phyloP scores from a whole-genome alignment of 1,140 invertebrate species.

The Drosophila repletoides region DNA sequence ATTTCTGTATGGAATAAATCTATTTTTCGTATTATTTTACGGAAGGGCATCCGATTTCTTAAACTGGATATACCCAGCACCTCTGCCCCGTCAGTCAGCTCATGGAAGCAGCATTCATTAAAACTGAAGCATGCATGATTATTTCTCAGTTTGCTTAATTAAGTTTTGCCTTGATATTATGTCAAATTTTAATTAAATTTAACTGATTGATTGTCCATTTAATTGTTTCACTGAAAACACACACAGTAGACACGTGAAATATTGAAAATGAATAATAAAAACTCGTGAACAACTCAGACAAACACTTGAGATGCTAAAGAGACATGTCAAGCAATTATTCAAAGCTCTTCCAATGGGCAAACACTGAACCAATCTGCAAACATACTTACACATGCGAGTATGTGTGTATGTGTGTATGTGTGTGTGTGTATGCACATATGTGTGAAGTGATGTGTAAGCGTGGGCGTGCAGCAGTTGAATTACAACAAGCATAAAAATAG shows the following conservation, averaged over 20 bases:
- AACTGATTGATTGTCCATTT: constrained; percentile 27
- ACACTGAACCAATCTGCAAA: constrained; percentile 14
- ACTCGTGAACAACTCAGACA: constrained; percentile 50
- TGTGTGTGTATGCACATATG: too few species aligned
- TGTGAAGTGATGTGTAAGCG: constrained; percentile 28
- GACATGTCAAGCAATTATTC: constrained; percentile 34
- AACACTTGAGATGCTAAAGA: constrained; percentile 25
- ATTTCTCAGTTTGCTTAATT: too few species aligned
- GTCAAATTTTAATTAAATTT: constrained; percentile 8
- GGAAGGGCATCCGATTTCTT: too few species aligned
- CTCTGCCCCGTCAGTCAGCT: too few species aligned
- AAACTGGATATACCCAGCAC: too few species aligned
- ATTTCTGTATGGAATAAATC: too few species aligned
- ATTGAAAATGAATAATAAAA: constrained; percentile 49
- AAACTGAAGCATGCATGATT: too few species aligned
- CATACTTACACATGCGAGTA: neutral
- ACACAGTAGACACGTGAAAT: constrained; percentile 30
- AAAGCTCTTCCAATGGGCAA: constrained; percentile 24
- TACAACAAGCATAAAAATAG: constrained; percentile 17
- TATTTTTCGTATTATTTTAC: too few species aligned
- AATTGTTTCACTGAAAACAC: constrained; percentile 75
- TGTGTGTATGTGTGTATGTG: too few species aligned
- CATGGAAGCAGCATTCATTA: too few species aligned
- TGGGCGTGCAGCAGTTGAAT: constrained; percentile 34
- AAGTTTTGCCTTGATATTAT: too few species aligned